Conservation (phyloP, 2,888 invertebrate genomes). For the Apotomis capreana region DNA sequence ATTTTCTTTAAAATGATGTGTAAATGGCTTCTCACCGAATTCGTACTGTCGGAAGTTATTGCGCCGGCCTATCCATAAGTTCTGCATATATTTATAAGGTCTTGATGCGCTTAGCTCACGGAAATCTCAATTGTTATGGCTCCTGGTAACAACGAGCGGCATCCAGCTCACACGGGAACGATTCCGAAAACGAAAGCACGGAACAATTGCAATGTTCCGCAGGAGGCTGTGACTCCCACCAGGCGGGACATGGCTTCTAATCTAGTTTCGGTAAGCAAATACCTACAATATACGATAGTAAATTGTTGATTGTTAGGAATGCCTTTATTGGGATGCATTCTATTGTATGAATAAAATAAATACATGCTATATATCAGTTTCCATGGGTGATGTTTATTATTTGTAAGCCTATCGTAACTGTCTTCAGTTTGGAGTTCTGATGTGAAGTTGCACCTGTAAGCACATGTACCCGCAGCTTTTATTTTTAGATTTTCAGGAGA, state of each 20-base stretch:
- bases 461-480: slow-evolving; percentile 58
- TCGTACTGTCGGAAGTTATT: slow-evolving; percentile 26
- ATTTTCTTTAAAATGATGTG: slow-evolving; percentile 30
- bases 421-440: slow-evolving; percentile 42
- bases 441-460: slow-evolving; percentile 65
- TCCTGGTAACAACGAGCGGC: slow-evolving; percentile 80
- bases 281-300: not conserved
- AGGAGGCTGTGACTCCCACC: slow-evolving; percentile 85
- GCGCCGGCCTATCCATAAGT: slow-evolving; percentile 43
- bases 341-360: not conserved
- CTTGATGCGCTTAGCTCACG: slow-evolving; percentile 49
- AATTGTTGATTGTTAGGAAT: not conserved
- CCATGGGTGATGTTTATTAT: slow-evolving; percentile 34
- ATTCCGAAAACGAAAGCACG: slow-evolving; percentile 86
- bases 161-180: slow-evolving; percentile 84
- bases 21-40: slow-evolving; percentile 37
- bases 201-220: slow-evolving; percentile 84
- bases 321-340: not conserved
- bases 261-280: slow-evolving; percentile 71
- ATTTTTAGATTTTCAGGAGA: slow-evolving; percentile 71
- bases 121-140: slow-evolving; percentile 68
- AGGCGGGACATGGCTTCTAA: slow-evolving; percentile 83
- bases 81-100: slow-evolving; percentile 41
- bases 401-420: slow-evolving; percentile 16
- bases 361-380: not conserved